Evolutionary conservation across 53 echinoderm and acorn worm species (phyloP).

Genomic region (Crossaster papposus): DNA sequence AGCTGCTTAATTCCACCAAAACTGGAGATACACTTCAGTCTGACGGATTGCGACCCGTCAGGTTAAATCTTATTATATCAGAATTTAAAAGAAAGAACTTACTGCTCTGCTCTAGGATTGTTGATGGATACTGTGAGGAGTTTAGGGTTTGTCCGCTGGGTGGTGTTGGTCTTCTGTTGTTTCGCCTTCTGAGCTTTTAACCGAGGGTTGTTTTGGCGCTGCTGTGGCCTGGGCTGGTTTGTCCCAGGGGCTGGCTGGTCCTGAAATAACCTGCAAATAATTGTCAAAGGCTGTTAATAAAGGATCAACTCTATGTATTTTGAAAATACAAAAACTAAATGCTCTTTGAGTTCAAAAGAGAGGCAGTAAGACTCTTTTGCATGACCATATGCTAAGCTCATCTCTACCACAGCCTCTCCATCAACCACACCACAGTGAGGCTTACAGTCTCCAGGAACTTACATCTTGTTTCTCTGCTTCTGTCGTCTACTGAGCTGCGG

Average conservation of each 20-base stretch:
- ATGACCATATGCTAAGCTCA: too few relatives aligned
- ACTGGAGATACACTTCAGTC: too few relatives aligned
- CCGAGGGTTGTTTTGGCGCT: conserved; percentile 11
- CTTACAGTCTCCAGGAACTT: neutral
- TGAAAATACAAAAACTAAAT: too few relatives aligned
- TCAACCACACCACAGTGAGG: neutral
- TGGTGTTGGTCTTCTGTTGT: conserved; percentile 5
- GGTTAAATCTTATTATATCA: neutral
- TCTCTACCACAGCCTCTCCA: too few relatives aligned
- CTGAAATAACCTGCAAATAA: conserved; percentile 4
- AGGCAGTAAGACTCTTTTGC: too few relatives aligned
- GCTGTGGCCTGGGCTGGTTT: neutral
- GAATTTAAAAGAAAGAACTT: neutral
- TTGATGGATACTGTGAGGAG: conserved; percentile 52
- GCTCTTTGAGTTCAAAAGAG: too few relatives aligned
- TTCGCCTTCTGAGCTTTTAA: neutral
- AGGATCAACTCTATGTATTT: too few relatives aligned
- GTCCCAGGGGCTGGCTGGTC: conserved; percentile 16
- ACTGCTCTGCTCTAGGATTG: conserved; percentile 39
- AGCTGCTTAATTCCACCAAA: too few relatives aligned
- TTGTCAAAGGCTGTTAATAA: neutral
- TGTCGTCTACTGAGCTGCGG: conserved; percentile 20
- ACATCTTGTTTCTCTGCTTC: conserved; percentile 29
- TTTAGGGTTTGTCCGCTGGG: conserved; percentile 27
- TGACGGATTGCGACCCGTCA: too few relatives aligned